These are phyloP conservation scores for Ametastegia equiseti DNA, from an alignment of 2,888 invertebrate genomes.

Conservation along the genomic window DNA sequence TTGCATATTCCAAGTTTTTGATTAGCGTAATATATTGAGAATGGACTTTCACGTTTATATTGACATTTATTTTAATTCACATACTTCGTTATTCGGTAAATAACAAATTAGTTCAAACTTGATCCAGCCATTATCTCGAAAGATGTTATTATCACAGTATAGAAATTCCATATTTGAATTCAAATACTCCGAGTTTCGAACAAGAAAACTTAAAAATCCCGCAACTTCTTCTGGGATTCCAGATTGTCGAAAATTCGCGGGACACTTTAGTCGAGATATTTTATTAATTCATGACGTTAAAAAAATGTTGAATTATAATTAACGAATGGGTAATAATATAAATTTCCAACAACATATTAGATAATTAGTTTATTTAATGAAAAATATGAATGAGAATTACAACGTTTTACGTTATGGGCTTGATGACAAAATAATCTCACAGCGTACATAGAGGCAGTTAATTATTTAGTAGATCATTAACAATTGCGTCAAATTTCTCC, in stretches of 20 bases:
- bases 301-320: neutral
- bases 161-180: neutral
- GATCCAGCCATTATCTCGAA: neutral
- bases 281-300: neutral
- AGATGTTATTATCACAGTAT: neutral
- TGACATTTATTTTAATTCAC: too few species aligned
- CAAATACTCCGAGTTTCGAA: neutral
- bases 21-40: too few species aligned
- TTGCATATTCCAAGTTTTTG: too few species aligned
- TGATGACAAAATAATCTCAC: conserved; percentile 39
- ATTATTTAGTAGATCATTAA: conserved; percentile 46
- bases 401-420: conserved; percentile 9
- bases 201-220: too few species aligned
- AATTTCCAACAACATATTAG: conserved; percentile 17
- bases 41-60: too few species aligned
- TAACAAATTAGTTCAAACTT: neutral
- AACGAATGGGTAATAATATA: conserved; percentile 2
- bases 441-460: conserved; percentile 22
- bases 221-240: neutral
- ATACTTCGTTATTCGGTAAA: too few species aligned
- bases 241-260: neutral
- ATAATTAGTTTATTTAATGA: conserved; percentile 39
- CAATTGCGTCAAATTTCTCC: conserved; percentile 31
- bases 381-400: conserved; percentile 49
- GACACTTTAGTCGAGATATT: neutral